phyloP scores from a whole-genome alignment of 92 coral and sea anemone species.

The Bergia sp. region DNA sequence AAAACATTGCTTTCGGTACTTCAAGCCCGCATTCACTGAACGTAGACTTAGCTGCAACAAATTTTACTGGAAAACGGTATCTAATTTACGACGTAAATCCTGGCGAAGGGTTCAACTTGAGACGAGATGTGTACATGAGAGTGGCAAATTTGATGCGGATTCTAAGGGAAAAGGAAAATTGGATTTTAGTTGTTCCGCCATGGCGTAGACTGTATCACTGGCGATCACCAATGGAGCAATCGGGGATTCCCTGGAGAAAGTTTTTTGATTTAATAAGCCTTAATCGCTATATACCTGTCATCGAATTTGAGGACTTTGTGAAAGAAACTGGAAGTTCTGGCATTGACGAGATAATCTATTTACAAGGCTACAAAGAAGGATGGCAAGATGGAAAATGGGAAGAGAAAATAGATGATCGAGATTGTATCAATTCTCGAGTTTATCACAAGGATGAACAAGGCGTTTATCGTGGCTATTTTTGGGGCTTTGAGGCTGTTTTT shows the following conservation, averaged over 20 bases:
- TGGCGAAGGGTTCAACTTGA: conserved; percentile 94
- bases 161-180: conserved; percentile 79
- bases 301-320: conserved; percentile 93
- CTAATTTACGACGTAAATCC: conserved; percentile 97
- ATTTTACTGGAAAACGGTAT: conserved; percentile 70
- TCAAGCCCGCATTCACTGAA: conserved; percentile 66
- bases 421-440: conserved; percentile 79
- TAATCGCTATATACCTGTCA: conserved; percentile 89
- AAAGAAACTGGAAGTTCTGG: conserved; percentile 82
- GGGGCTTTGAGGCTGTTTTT: conserved; percentile 83
- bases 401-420: conserved; percentile 93
- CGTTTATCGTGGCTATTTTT: conserved; percentile 85
- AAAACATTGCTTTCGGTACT: conserved; percentile 68
- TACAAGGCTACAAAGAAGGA: conserved; percentile 94
- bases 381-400: conserved; percentile 98
- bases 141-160: conserved; percentile 86
- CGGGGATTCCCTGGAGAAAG: conserved; percentile 93
- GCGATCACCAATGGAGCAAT: conserved; percentile 84
- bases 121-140: conserved; percentile 95
- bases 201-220: conserved; percentile 97
- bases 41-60: conserved; percentile 57
- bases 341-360: conserved; percentile 87
- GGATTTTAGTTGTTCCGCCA: conserved; percentile 97
- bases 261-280: conserved; percentile 94
- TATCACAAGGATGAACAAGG: conserved; percentile 78